These are phyloP conservation scores for Chaetodon trifasciatus DNA, from an alignment of 2,797 vertebrate species.

Conservation along the genomic window DNA sequence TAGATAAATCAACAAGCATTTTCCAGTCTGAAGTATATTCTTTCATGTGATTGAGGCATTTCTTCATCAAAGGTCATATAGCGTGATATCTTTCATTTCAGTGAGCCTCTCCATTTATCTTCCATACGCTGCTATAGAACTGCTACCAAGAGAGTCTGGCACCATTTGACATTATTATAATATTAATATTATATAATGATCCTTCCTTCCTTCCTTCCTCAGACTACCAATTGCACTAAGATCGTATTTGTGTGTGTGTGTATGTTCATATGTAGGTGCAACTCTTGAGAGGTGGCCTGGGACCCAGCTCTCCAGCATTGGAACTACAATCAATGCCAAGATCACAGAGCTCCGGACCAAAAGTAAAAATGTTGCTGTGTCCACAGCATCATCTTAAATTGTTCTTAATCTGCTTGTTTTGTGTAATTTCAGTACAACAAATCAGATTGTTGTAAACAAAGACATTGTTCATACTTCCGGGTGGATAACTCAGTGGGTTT, in stretches of 20 bases:
- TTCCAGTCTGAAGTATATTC: constrained; percentile 2
- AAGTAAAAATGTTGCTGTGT: constrained; percentile 12
- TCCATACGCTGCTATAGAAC: not conserved
- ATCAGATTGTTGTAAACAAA: no score
- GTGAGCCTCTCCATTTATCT: not conserved
- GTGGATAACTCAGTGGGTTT: no score
- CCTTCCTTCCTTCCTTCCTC: not conserved
- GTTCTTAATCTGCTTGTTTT: no score
- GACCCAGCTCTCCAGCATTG: constrained; percentile 26
- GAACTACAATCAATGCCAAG: constrained; percentile 27
- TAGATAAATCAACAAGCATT: not conserved
- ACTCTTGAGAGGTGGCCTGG: constrained; percentile 26
- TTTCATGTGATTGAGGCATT: not conserved
- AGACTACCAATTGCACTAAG: not conserved
- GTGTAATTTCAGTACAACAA: no score
- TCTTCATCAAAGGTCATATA: constrained; percentile 2
- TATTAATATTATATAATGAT: not conserved
- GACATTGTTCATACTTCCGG: no score
- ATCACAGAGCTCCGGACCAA: constrained; percentile 19
- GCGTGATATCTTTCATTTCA: not conserved
- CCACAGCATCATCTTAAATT: not conserved
- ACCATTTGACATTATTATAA: no score
- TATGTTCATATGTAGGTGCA: constrained; percentile 14
- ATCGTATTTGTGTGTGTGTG: not conserved
- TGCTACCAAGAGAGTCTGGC: no score